Percentiles rank a stretch among this genome's conserved stretches.
Evolutionary conservation across 2,797 vertebrate species (phyloP).

Genomic region (Sphenopsis melanotis): DNA sequence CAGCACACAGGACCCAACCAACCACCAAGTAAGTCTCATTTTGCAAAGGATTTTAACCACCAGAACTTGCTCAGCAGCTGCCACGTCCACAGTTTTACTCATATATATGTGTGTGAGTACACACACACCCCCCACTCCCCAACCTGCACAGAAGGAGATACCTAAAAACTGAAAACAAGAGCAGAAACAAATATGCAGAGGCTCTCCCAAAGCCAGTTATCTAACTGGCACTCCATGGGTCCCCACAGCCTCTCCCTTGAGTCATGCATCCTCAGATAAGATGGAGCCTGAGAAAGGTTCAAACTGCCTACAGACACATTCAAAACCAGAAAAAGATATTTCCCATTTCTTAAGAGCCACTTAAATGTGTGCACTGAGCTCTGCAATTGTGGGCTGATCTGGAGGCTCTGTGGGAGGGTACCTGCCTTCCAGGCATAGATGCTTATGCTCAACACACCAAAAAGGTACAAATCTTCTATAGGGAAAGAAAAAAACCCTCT

Average conservation of each 20-base stretch:
- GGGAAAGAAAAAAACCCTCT: not conserved
- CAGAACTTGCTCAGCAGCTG: not conserved
- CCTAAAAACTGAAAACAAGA: not conserved
- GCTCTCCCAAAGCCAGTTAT: not conserved
- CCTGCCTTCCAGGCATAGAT: not conserved
- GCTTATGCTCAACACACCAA: not conserved
- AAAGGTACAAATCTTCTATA: not conserved
- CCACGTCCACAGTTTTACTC: not conserved
- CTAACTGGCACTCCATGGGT: not conserved
- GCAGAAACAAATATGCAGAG: not conserved
- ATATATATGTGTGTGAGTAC: rapidly evolving
- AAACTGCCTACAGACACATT: not conserved
- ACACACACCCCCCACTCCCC: rapidly evolving
- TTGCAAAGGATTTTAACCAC: not conserved
- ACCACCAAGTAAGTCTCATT: not conserved
- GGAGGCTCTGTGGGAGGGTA: not conserved
- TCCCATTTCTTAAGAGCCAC: not conserved
- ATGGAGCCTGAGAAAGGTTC: not conserved
- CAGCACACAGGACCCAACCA: not conserved
- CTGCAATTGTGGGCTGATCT: not conserved
- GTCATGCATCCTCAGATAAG: not conserved
- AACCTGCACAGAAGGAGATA: not conserved
- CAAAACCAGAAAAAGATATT: not conserved
- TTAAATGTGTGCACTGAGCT: not conserved
- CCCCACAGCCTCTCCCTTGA: not conserved